Base-by-base conservation (phyloP, 2,888 invertebrate species). In the Cabera pusaria region DNA sequence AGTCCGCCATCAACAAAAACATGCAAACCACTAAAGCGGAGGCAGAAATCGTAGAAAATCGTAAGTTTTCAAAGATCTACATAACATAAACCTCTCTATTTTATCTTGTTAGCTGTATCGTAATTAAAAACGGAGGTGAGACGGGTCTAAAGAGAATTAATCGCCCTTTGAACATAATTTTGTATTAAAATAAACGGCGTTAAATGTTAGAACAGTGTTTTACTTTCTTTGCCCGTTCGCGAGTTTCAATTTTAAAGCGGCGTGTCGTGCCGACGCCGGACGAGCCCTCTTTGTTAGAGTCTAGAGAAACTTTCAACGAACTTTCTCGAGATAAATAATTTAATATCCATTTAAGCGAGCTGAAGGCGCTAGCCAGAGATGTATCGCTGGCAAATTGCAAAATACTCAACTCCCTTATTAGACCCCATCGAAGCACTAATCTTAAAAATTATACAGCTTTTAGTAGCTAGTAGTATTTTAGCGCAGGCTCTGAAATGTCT, bases 291-390 rank as follows among this genome's bases (percentile, higher is more conserved):
- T 82, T 80, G 75, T 82, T 72, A 64, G 64, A 44, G 56, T 49
- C 66, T 58, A 54, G 64, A 57, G 60, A 59, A 77, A 80, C 67
- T 78, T 72, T 66, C 60, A 52, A 58, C 48, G 48, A 83, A 80
- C 72, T 40, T 83, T 61, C 56, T 46, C 54, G 65, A 74, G 73
- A 78, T 81, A 82, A 81, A 83, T 84, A 75, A 79, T 79, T 82
- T 78, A 77, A 81, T 79, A 75, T 65, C 75, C 71, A 72, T 75
- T 82, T 76, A 75, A 74, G 68, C 65, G 69, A 67, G 60, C 57
- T 56, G 60, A 65, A 64, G 35, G 34, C 22, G 26, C 10, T 16
- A 23, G 50, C 60, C 8, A 3, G 59, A 55, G 64, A 35, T 61
- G 60, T 68, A 67, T 66, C 61, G 67, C 65, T 66, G 68, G 70